phyloP scores from a whole-genome alignment of 2,888 invertebrate genomes.

The Latheticus oryzae region DNA sequence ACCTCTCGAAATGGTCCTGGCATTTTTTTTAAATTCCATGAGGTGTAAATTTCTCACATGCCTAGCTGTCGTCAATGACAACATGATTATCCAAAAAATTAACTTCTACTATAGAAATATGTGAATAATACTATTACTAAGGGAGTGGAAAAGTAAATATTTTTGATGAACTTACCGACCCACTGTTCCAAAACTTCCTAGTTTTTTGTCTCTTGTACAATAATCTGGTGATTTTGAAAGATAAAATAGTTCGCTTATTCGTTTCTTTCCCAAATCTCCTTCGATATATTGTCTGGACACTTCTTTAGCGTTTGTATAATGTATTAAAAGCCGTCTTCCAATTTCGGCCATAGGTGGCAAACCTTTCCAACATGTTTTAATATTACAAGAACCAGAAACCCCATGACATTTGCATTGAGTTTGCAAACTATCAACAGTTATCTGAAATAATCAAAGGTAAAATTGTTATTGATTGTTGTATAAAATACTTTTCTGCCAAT shows the following conservation, averaged over 20 bases:
- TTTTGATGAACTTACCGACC: slow-evolving; percentile 74
- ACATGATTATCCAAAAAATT: slow-evolving; percentile 46
- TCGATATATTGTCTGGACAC: slow-evolving; percentile 58
- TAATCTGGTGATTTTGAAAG: slow-evolving; percentile 86
- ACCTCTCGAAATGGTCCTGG: too few relatives aligned
- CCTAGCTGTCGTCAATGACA: too few relatives aligned
- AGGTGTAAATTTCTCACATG: too few relatives aligned
- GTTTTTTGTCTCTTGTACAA: slow-evolving; percentile 78
- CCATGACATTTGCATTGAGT: slow-evolving; percentile 87
- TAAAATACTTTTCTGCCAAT: slow-evolving; percentile 85
- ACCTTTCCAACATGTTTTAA: slow-evolving; percentile 85
- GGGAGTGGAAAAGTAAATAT: background rate
- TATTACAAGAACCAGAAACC: slow-evolving; percentile 84
- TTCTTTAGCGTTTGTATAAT: slow-evolving; percentile 71
- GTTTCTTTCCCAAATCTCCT: slow-evolving; percentile 39
- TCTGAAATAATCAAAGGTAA: slow-evolving; percentile 64
- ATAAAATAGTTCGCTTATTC: slow-evolving; percentile 72
- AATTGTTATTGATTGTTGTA: slow-evolving; percentile 38
- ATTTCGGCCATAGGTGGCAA: slow-evolving; percentile 71
- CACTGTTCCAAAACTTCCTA: slow-evolving; percentile 81
- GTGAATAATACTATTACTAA: background rate
- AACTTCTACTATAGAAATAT: slow-evolving; percentile 31
- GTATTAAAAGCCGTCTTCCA: slow-evolving; percentile 70
- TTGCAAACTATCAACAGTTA: slow-evolving; percentile 71
- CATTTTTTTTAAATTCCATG: too few relatives aligned